These are phyloP conservation scores for Drosophila dunni DNA, from an alignment of 1,140 invertebrate genomes.

Conservation along the genomic window DNA sequence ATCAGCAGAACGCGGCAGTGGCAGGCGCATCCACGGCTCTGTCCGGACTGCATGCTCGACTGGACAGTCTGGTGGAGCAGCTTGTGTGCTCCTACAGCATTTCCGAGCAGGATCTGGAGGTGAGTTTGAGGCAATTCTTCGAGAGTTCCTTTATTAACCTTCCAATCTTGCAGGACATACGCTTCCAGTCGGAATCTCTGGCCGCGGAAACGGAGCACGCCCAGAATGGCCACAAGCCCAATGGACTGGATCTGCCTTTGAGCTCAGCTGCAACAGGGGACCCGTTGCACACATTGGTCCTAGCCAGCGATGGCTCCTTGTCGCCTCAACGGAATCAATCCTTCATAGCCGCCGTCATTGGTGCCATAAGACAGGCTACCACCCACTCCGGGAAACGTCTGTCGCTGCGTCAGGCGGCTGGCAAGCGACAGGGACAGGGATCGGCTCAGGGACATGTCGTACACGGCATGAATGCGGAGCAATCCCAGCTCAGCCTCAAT, in stretches of 20 bases:
- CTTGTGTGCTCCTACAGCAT: slow-evolving; percentile 90
- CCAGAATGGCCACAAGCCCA: slow-evolving; percentile 78
- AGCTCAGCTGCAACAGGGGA: slow-evolving; percentile 48
- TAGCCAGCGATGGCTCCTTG: slow-evolving; percentile 85
- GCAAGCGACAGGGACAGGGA: slow-evolving; percentile 46
- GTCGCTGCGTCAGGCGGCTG: slow-evolving; percentile 58
- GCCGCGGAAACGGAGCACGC: slow-evolving; percentile 88
- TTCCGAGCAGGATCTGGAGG: slow-evolving; percentile 91
- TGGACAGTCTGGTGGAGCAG: slow-evolving; percentile 89
- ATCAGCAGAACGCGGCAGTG: slow-evolving; percentile 89
- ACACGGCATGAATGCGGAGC: slow-evolving; percentile 1
- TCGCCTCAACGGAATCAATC: slow-evolving; percentile 87
- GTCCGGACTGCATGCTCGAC: slow-evolving; percentile 88
- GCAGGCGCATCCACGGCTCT: slow-evolving; percentile 90
- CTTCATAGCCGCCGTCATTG: slow-evolving; percentile 89
- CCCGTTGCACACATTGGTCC: slow-evolving; percentile 62
- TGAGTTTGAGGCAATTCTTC: slow-evolving; percentile 57
- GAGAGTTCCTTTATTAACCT: background rate
- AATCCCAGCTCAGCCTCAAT: slow-evolving; percentile 43
- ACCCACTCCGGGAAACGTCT: slow-evolving; percentile 75
- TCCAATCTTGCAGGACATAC: slow-evolving; percentile 86
- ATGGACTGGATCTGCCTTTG: slow-evolving; percentile 67
- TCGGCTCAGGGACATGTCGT: slow-evolving; percentile 15
- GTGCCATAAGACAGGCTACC: slow-evolving; percentile 88
- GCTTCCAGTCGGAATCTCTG: slow-evolving; percentile 91